Base-by-base conservation (phyloP, 2,797 vertebrate species). In the Sternarchorhynchus goeldii region DNA sequence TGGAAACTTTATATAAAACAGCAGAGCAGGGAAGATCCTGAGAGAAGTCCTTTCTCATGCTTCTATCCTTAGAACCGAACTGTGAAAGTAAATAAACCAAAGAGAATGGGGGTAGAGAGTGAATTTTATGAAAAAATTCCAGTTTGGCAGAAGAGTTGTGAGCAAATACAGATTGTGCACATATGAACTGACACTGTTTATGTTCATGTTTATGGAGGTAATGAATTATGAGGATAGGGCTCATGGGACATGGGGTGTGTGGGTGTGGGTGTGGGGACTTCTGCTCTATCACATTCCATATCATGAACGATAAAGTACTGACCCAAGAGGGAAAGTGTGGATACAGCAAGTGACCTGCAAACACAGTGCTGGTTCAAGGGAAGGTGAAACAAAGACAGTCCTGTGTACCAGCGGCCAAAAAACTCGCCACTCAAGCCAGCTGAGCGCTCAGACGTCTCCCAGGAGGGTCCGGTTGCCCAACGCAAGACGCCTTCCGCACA, bases 341-440 rank as follows among this genome's bases (percentile, higher is more conserved):
- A 66, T 66, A 45, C 39, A 66, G 64, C 8, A 10, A 45, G 36
- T n/a, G 32, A 39, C 36, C 21, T 65, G 63, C 63, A 39, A 18
- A 65, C 18, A 66, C 41, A 66, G 21, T 10, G 36, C n/a, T 4
- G 4, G 20, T 66, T 66, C 64, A 41, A 45, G 16, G 36, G 41
- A 45, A 25, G 39, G 41, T 66, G 64, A 21, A 41, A n/a, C 64
- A 45, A 21, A 45, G 64, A n/a, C 64, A 45, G 64, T 21, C 45
- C 64, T 66, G 39, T 66, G 64, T 39, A 2, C n/a, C n/a, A 32
- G 36, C 64, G 6, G 36, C 64, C 64, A 66, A 66, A 66, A 36
- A 45, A 66, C 39, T 45, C 36, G 31, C 64, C 32, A 31, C 41
- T 66, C 12, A 12, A 66, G 64, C 64, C 36, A 66, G 64, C 41